phyloP scores from a whole-genome alignment of 2,888 invertebrate genomes.

The Amblyteles armatorius region DNA sequence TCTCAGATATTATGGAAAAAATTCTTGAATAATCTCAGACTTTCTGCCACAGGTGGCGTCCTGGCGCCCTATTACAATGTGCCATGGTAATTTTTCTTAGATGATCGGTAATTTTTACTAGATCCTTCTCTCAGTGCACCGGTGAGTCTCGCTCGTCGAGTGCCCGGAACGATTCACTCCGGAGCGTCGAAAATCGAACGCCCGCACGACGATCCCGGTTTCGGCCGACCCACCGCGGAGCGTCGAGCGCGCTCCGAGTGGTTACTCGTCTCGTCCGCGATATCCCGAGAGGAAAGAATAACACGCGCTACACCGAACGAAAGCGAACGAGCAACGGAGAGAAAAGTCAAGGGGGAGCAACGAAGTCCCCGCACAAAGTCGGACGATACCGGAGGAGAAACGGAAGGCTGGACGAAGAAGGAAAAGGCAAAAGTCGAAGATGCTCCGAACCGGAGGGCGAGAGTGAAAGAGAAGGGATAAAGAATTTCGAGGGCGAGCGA shows the following conservation, averaged over 20 bases:
- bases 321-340: background rate
- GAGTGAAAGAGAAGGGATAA: conserved; percentile 64
- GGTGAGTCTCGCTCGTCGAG: background rate
- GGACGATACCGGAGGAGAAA: conserved; percentile 58
- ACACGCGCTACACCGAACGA: background rate
- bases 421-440: conserved; percentile 9
- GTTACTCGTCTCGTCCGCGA: background rate
- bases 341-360: conserved; percentile 43
- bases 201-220: background rate
- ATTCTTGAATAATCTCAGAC: too few relatives aligned
- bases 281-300: background rate
- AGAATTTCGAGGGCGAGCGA: conserved; percentile 73
- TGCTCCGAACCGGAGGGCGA: conserved; percentile 18
- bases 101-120: too few relatives aligned
- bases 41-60: too few relatives aligned
- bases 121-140: too few relatives aligned
- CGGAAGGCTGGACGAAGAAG: conserved; percentile 60
- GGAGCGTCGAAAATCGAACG: background rate
- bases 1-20: too few relatives aligned
- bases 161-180: background rate
- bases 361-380: conserved; percentile 52
- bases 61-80: too few relatives aligned
- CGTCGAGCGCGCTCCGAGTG: background rate
- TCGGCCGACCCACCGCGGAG: background rate
- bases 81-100: too few relatives aligned